These are phyloP conservation scores for Acanthosepion pharaonis DNA, from an alignment of 2,888 invertebrate species.

Conservation along the genomic window DNA sequence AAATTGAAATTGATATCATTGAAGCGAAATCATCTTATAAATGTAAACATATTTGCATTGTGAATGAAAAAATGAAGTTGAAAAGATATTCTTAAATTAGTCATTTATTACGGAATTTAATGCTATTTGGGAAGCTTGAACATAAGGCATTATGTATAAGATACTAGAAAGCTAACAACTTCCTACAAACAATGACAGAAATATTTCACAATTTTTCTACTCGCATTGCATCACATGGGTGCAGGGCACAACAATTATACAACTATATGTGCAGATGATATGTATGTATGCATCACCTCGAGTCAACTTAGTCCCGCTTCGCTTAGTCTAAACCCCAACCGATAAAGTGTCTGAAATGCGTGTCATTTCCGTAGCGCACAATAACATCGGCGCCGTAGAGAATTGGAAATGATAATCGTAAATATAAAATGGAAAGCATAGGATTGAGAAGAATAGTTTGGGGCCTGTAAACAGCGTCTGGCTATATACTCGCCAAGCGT, in stretches of 20 bases:
- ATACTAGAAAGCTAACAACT: not conserved
- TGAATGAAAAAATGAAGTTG: no score
- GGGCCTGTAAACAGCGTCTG: not conserved
- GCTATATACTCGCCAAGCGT: not conserved
- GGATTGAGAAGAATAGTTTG: not conserved
- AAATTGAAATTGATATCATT: no score
- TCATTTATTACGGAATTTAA: no score
- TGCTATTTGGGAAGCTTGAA: no score
- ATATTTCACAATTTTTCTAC: not conserved
- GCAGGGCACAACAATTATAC: not conserved
- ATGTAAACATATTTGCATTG: no score
- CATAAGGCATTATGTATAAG: not conserved
- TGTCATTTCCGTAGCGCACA: not conserved
- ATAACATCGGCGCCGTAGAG: not conserved
- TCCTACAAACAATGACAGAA: not conserved
- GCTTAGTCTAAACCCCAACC: not conserved
- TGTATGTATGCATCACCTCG: not conserved
- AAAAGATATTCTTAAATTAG: no score
- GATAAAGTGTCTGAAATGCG: not conserved
- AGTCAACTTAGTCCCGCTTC: not conserved
- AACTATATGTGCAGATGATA: not conserved
- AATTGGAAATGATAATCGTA: not conserved
- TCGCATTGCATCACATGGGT: not conserved
- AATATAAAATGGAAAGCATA: constrained; percentile 5
- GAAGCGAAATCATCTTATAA: no score